Base-by-base conservation (phyloP, 1,140 invertebrate species). In the Calliopsis andreniformis region DNA sequence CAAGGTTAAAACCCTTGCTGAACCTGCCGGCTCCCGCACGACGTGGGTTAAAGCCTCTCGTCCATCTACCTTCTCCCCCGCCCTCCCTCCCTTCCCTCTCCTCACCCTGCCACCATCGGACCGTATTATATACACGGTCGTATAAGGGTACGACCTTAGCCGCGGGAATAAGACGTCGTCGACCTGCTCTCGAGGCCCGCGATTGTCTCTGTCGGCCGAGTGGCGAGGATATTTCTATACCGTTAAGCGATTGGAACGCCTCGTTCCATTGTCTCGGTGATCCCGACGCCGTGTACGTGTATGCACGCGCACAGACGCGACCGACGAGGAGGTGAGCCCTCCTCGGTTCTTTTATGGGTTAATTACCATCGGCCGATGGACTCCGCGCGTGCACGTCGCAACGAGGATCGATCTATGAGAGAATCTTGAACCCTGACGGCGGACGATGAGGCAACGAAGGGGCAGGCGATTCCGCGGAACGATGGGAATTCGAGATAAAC, bases 1-100 rank as follows among this genome's bases (percentile, higher is more conserved):
- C 89, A 90, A 90, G 89, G 88, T 89, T 90, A 89, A 84, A 81
- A 39, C 35, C 72, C 80, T 84, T 58, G 84, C 42, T 86, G 87
- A 88, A 88, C 87, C 86, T 87, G 84, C 79, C 56, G 77, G 78
- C 70, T 86, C 61, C 77, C 53, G 80, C 83, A 61, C 84, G 76
- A 83, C 70, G 70, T 64, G 72, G 68, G 62, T 76, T 78, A 39
- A 63, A 70, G 70, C 64, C 63, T 61, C 69, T 78, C 64, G 20
- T 58, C 59, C 45, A 58, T 53, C 51, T 62, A 39, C 53, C 35
- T 39, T 45, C 35, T 55, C 28, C 4, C 12, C 25, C 28, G 30
- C 25, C 30, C 43, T 25, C 58, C 55, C 32, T 32, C 28, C 47
- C 28, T 6, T 10, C 2, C 12, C 53, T 18, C n/a, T 18, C 23